A percentile compares a stretch with the other conserved stretches of the same genome.
These are phyloP conservation scores for Polyergus mexicanus DNA, from an alignment of 1,140 invertebrate genomes.

Conservation along the genomic window DNA sequence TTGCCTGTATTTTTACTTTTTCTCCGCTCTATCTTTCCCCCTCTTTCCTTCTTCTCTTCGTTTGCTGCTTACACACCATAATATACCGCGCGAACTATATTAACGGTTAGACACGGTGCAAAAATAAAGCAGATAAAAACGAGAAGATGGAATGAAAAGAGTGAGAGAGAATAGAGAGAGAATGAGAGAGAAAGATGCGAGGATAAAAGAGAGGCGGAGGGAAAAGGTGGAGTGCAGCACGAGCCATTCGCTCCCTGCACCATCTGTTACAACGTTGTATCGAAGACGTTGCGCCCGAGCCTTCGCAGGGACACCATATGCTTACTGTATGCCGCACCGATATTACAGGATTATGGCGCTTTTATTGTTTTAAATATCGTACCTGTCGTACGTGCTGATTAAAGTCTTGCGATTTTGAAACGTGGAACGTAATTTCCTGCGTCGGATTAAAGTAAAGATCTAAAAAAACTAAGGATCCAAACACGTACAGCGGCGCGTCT, in stretches of 20 bases:
- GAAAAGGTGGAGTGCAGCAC: slow-evolving; percentile 61
- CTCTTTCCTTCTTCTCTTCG: no score
- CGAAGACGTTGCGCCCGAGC: slow-evolving; percentile 66
- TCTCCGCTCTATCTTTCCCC: background rate
- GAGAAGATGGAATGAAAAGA: background rate
- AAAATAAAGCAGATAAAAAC: slow-evolving; percentile 47
- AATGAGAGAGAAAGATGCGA: background rate
- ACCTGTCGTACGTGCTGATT: slow-evolving; percentile 41
- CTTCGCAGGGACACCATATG: slow-evolving; percentile 74
- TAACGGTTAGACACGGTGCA: slow-evolving; percentile 48
- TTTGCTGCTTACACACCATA: slow-evolving; percentile 4
- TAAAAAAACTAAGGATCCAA: background rate
- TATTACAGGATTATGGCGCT: slow-evolving; percentile 63
- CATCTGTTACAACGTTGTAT: slow-evolving; percentile 72
- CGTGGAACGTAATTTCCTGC: background rate
- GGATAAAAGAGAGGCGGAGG: slow-evolving; percentile 10
- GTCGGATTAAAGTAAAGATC: no score
- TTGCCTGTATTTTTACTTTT: slow-evolving; percentile 50
- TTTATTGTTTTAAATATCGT: slow-evolving; percentile 63
- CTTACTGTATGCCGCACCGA: slow-evolving; percentile 64
- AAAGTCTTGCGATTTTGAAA: background rate
- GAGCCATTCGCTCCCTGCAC: slow-evolving; percentile 73
- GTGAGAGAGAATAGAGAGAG: background rate
- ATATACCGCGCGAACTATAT: background rate
- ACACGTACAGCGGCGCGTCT: background rate